Evolutionary conservation across 2,113 vertebrate genomes (phyloP).

Genomic region (Leptodactylus fuscus): DNA sequence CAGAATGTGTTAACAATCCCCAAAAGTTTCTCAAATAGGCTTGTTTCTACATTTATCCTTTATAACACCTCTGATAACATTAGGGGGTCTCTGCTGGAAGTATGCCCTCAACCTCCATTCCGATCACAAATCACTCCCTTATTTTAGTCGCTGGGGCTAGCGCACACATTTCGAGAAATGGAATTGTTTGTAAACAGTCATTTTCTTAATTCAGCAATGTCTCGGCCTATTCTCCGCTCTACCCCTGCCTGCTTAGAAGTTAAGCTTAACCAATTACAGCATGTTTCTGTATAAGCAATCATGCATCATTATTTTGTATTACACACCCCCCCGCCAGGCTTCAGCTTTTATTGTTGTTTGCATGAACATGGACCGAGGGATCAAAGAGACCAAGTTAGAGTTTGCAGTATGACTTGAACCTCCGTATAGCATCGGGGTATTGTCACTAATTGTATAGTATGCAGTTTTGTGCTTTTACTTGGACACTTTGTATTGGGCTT

Average conservation of each 20-base stretch:
- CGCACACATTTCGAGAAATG: not conserved
- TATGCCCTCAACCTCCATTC: not conserved
- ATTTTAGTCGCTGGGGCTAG: not conserved
- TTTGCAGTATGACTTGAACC: conserved; percentile 41
- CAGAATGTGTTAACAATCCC: not conserved
- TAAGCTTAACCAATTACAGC: conserved; percentile 40
- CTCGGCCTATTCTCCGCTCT: conserved; percentile 19
- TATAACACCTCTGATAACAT: not conserved
- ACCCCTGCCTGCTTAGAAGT: conserved; percentile 39
- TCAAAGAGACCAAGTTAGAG: conserved; percentile 30
- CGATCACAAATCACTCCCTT: conserved; percentile 5
- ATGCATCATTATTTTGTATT: conserved; percentile 50
- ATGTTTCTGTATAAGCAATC: conserved; percentile 42
- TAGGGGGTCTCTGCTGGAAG: conserved; percentile 31
- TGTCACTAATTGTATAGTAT: conserved; percentile 27
- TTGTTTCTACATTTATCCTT: conserved; percentile 8
- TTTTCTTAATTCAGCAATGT: conserved; percentile 27
- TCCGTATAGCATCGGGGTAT: conserved; percentile 29
- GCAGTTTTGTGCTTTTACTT: not conserved
- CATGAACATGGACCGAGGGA: conserved; percentile 28
- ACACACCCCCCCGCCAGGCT: conserved; percentile 26
- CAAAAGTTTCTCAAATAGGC: conserved; percentile 6
- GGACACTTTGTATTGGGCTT: conserved; percentile 46
- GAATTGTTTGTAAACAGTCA: conserved; percentile 54
- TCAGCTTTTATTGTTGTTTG: conserved; percentile 40